Conservation (phyloP, 2,888 invertebrate genomes). For the Drosophila cognata region DNA sequence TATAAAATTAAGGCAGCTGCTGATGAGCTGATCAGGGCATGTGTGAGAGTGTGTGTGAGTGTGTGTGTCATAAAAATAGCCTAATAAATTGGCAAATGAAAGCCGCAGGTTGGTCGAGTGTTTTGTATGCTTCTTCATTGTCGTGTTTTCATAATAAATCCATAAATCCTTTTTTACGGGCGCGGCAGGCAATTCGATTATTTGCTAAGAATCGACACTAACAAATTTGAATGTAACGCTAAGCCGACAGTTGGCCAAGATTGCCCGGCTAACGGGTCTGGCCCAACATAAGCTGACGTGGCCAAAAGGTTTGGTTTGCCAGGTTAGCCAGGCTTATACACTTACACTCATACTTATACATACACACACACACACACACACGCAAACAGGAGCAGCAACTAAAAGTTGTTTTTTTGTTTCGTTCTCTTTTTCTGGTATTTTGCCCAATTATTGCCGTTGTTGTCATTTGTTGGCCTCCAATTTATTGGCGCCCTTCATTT, state of each 20-base stretch:
- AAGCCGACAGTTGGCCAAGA: constrained; percentile 62
- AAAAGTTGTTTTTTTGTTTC: constrained; percentile 9
- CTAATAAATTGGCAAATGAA: constrained; percentile 74
- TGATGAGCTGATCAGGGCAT: constrained; percentile 63
- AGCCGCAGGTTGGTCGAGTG: constrained; percentile 58
- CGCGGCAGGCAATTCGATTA: constrained; percentile 70
- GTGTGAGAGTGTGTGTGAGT: constrained; percentile 9
- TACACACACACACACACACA: not conserved
- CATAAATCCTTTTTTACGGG: constrained; percentile 77
- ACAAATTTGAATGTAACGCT: constrained; percentile 71
- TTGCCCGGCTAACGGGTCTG: constrained; percentile 27
- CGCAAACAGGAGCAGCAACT: constrained; percentile 18
- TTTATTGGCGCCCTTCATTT: constrained; percentile 38
- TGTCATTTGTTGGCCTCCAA: constrained; percentile 48
- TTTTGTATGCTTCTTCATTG: constrained; percentile 28
- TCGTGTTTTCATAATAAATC: constrained; percentile 74
- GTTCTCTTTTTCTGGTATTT: constrained; percentile 2
- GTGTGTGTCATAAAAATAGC: constrained; percentile 70
- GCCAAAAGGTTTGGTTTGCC: constrained; percentile 35
- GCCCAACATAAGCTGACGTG: constrained; percentile 52
- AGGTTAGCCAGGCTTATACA: constrained; percentile 16
- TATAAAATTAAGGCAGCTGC: constrained; percentile 60
- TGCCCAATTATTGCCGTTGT: constrained; percentile 23
- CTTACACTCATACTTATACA: not conserved
- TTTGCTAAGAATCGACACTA: constrained; percentile 66